Evolutionary conservation across 2,113 vertebrate species (phyloP), one percentile per base, ranked within the genome.

Genomic region (Boleophthalmus pectinirostris): DNA sequence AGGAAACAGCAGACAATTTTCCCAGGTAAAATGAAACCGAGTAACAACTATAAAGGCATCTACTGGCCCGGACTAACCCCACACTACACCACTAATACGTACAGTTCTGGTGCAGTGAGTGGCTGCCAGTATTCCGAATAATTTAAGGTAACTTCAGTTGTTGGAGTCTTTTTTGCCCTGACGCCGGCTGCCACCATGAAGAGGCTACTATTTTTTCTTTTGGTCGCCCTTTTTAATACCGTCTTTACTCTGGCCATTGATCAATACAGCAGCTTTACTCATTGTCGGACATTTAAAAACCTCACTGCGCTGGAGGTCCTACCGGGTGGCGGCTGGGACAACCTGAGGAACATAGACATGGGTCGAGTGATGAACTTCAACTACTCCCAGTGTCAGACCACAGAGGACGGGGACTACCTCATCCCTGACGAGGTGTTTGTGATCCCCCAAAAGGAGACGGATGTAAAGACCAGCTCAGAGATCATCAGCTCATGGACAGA

Each of bases 281-380:
- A 75, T 16, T 97, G 97, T 74, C 92, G 87, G 0, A 75, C 73
- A 15, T 75, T 85, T 69, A 70, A 80, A 67, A 77, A 85, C 69
- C 43, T 85, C 66, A 91, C 92, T 3, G 61, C 93, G 0, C 84
- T 98, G 76, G 96, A 96, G 81, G 96, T 96, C 63, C 89, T 98
- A 43, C 97, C 96, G 0, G 97, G 97, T 0, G 95, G 96, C 0
- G 97, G 97, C 35, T 98, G 96, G 97, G 97, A 98, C 78, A 98
- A 98, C 54, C 93, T 98, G 43, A 90, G 95, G 0, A 98, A 98
- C 73, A 1, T 95, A 73, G 97, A 98, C 67, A 93, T 94, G 94
- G 95, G 95, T 1, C 92, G 93, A 68, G 97, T 98, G 67, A 93
- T 97, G 92, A 92, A 88, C 66, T 65, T 96, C 72, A 93, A 87